Base-by-base conservation (phyloP, 64 coral and sea anemone species). In the Exaiptasia diaphana region DNA sequence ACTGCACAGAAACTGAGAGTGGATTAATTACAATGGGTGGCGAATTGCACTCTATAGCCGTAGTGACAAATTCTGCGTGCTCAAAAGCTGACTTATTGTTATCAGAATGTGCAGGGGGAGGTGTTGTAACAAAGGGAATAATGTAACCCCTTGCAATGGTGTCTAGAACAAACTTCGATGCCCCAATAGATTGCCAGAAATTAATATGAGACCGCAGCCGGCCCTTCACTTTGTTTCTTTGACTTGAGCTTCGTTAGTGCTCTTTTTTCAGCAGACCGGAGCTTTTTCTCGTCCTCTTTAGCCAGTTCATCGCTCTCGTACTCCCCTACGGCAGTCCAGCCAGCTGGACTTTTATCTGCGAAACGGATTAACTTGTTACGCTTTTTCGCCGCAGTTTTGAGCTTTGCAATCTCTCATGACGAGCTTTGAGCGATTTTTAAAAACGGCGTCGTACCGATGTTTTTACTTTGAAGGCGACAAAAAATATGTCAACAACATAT, bases 31-130 rank as follows among this genome's bases (percentile, higher is more conserved):
- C 77, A 53, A 65, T 80, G 28, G 89, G 74, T 32, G 50, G 29
- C 34, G 2, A 35, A 17, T 17, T 24, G 33, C 74, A 79, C 73
- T 91, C 62, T 35, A 92, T 92, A 30, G 81, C 82, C 17, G 23
- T 75, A 22, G 53, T 18, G 4, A 90, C 79, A 83, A 83, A 90
- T 17, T 90, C 88, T 27, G 33, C 26, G 62, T 86, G 49, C 53
- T 85, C 49, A 37, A 74, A 72, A 29, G 90, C 49, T 15, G 90
- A 92, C 37, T 59, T 84, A 59, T 92, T 92, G 73, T 85, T 92
- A 4, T 9, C 10, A 46, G 86, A 64, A 8, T 20, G 11, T 3
- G 68, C 75, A 33, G 65, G 1, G 6, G 90, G 73, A 43, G 73
- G 81, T 26, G 73, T 85, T 29, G 60, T 30, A 31, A 71, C 13